phyloP scores from a whole-genome alignment of 2,888 invertebrate genomes.

The Drosophila paracracens region DNA sequence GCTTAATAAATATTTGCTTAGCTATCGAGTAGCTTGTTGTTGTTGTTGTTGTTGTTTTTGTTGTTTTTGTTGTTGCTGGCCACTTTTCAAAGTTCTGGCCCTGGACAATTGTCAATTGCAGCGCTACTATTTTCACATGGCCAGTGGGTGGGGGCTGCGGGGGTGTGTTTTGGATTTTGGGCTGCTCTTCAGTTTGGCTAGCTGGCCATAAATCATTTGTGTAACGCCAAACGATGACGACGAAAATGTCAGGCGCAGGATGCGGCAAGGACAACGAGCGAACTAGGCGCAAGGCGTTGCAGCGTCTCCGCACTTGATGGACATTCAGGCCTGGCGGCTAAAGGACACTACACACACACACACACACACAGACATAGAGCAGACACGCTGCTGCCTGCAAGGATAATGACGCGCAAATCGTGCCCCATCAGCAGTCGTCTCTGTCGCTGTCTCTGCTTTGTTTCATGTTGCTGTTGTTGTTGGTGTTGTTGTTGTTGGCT shows the following conservation, averaged over 20 bases:
- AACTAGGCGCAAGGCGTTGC: slow-evolving; percentile 52
- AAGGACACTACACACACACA: slow-evolving; percentile 24
- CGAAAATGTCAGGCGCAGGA: slow-evolving; percentile 72
- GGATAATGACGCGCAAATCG: slow-evolving; percentile 81
- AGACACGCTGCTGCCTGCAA: slow-evolving; percentile 38
- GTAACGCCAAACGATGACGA: slow-evolving; percentile 69
- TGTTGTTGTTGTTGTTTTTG: slow-evolving; percentile 7
- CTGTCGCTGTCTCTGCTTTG: slow-evolving; percentile 64
- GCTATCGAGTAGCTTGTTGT: slow-evolving; percentile 28
- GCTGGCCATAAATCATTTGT: slow-evolving; percentile 67
- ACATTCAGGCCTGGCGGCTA: slow-evolving; percentile 68
- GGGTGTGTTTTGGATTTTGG: slow-evolving; percentile 14
- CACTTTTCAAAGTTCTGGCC: slow-evolving; percentile 1
- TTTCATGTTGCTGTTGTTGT: slow-evolving; percentile 60
- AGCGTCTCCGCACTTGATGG: slow-evolving; percentile 66
- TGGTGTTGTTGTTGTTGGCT: slow-evolving; percentile 29
- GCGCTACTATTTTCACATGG: slow-evolving; percentile 50
- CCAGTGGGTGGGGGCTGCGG: slow-evolving; percentile 14
- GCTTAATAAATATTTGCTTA: slow-evolving; percentile 77
- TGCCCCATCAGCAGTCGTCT: slow-evolving; percentile 61
- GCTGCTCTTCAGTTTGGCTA: slow-evolving; percentile 54
- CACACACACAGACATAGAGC: slow-evolving; percentile 7
- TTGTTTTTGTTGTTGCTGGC: slow-evolving; percentile 8
- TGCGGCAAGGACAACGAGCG: slow-evolving; percentile 53
- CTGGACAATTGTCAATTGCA: slow-evolving; percentile 77